These are phyloP conservation scores for Pocillopora grandis DNA, from an alignment of 92 coral and sea anemone species.

Conservation along the genomic window DNA sequence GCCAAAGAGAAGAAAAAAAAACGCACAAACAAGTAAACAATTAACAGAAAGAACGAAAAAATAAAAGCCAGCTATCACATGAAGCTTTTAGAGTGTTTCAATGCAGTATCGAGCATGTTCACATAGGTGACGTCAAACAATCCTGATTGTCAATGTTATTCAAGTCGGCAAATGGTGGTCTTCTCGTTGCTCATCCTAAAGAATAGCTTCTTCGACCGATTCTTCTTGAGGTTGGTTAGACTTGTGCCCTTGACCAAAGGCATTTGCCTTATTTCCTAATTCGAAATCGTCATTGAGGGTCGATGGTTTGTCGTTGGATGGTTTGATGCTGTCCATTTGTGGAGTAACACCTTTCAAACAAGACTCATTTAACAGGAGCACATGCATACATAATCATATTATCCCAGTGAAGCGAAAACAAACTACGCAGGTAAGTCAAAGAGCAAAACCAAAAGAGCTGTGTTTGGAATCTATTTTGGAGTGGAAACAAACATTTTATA, in stretches of 20 bases:
- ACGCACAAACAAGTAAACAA: no score
- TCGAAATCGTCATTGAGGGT: background rate
- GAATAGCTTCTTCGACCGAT: slow-evolving; percentile 87
- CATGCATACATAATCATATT: background rate
- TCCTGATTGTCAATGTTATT: background rate
- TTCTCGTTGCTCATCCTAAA: slow-evolving; percentile 64
- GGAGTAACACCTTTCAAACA: background rate
- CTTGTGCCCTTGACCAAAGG: background rate
- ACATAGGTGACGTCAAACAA: slow-evolving; percentile 1
- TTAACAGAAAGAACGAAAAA: no score
- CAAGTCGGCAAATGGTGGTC: background rate
- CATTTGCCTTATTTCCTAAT: background rate
- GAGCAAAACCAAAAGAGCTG: background rate
- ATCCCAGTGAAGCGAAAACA: no score
- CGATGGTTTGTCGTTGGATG: no score
- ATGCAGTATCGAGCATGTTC: background rate
- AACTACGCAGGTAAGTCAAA: no score
- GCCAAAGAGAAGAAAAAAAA: no score
- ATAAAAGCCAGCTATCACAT: no score
- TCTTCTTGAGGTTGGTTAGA: slow-evolving; percentile 34
- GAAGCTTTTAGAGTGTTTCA: no score
- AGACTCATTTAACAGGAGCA: background rate
- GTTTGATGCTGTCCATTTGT: no score
- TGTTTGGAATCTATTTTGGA: no score
- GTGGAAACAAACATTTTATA: background rate